Base-by-base conservation (phyloP, 2,888 invertebrate species). In the Cantharis rustica region DNA sequence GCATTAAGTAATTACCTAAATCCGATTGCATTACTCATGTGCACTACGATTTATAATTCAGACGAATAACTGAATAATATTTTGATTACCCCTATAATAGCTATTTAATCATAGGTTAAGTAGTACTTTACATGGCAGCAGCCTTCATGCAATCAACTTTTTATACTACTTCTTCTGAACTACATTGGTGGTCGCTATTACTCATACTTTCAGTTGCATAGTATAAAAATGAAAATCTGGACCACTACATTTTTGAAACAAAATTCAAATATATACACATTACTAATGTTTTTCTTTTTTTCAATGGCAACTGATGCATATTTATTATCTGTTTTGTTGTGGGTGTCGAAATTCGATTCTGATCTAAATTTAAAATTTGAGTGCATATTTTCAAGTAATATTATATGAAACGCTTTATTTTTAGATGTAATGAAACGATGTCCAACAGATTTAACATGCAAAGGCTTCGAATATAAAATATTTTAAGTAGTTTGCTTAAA, bases 101-200 rank as follows among this genome's bases (percentile, higher is more conserved):
- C 23, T 66, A 66, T 66, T 66, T 66, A 66, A 66, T 66, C 64
- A 20, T 66, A 66, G 64, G 64, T 66, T 66, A 66, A 66, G 64
- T 66, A 23, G 23, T 17, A 23, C 23, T 66, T 47, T 47, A 20
- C 64, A n/a, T 66, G 11, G 23, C 17, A 20, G 64, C 23, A 66
- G 23, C 64, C 64, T 66, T 66, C 64, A 13, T 20, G 64, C 15
- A 23, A 47, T n/a, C 64, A 23, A 66, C 64, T 66, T 66, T 66
- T 66, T 66, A 7, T 20, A 10, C 20, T 66, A 66, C 64, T 20
- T 20, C 9, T 66, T 66, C n/a, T 20, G 20, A 66, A 66, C 64
- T 66, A 66, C 64, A 66, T 66, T 66, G 64, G 64, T 66, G 64
- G 64, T 66, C 64, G 17, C 23, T 23, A 66, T 66, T 66, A 66